Percentiles rank a stretch among this genome's conserved stretches.
phyloP scores from a whole-genome alignment of 1,140 invertebrate genomes.

The Chelonus insularis region DNA sequence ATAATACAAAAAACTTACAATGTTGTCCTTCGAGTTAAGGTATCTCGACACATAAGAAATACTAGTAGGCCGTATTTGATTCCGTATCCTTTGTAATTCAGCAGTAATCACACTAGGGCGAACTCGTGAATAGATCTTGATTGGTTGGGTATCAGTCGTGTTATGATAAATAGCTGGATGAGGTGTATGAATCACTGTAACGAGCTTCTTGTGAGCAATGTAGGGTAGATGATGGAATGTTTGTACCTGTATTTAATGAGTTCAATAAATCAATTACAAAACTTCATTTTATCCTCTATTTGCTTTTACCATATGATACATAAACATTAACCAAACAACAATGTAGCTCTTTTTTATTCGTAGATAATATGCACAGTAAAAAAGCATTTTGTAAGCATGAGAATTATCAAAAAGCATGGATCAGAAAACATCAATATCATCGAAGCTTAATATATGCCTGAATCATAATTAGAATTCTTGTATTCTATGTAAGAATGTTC shows the following conservation, averaged over 20 bases:
- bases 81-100: slow-evolving; percentile 73
- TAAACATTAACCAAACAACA: too few species aligned
- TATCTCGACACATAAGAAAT: slow-evolving; percentile 72
- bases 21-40: slow-evolving; percentile 72
- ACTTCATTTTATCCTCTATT: too few species aligned
- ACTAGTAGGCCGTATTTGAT: slow-evolving; percentile 64
- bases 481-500: too few species aligned
- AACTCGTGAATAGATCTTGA: slow-evolving; percentile 64
- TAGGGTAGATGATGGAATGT: slow-evolving; percentile 60
- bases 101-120: slow-evolving; percentile 71
- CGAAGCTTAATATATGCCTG: too few species aligned
- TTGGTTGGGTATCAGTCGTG: slow-evolving; percentile 45
- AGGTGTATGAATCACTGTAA: slow-evolving; percentile 53
- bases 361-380: too few species aligned
- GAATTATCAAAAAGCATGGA: too few species aligned
- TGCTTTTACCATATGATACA: too few species aligned
- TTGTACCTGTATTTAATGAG: slow-evolving; percentile 47
- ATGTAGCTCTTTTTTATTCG: too few species aligned
- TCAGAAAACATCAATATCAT: too few species aligned
- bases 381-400: too few species aligned
- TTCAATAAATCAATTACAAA: background rate
- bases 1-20: slow-evolving; percentile 61
- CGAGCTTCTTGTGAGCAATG: slow-evolving; percentile 69
- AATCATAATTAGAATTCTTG: too few species aligned
- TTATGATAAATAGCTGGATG: slow-evolving; percentile 47